A percentile compares a stretch with the other conserved stretches of the same genome.
phyloP scores from a whole-genome alignment of 2,113 vertebrate species.

The Mesoclemmys tuberculata region DNA sequence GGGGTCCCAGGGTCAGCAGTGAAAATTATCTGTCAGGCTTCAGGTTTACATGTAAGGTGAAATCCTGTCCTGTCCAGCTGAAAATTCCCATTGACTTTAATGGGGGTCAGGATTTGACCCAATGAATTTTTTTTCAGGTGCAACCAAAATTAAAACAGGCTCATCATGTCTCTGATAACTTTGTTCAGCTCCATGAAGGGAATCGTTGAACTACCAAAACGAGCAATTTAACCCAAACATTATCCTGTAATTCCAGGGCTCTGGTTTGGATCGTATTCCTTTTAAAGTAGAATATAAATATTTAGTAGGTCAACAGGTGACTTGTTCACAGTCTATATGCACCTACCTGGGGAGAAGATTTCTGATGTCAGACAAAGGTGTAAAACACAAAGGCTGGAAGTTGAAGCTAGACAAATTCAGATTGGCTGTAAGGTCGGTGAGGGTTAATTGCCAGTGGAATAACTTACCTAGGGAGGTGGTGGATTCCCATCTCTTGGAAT shows the following conservation, averaged over 20 bases:
- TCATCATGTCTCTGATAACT: neutral
- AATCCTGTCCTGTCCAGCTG: neutral
- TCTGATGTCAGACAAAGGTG: neutral
- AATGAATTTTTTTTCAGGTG: neutral
- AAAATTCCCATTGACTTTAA: neutral
- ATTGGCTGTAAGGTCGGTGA: neutral
- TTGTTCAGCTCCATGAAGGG: neutral
- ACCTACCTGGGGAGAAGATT: neutral
- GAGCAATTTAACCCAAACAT: neutral
- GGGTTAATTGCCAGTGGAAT: fast-evolving
- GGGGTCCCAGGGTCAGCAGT: neutral
- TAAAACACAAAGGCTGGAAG: neutral
- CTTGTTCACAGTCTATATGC: neutral
- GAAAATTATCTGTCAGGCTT: neutral
- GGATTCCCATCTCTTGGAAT: fast-evolving
- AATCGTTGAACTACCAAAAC: neutral
- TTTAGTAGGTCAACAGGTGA: neutral
- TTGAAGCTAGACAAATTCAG: neutral
- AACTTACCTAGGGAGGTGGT: fast-evolving
- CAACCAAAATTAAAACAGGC: neutral
- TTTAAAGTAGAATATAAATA: neutral
- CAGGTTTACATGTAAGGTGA: neutral
- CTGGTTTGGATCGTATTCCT: neutral
- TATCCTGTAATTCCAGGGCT: neutral
- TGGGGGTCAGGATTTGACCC: neutral